phyloP scores from a whole-genome alignment of 2,113 vertebrate genomes.

The Saguinus midas region DNA sequence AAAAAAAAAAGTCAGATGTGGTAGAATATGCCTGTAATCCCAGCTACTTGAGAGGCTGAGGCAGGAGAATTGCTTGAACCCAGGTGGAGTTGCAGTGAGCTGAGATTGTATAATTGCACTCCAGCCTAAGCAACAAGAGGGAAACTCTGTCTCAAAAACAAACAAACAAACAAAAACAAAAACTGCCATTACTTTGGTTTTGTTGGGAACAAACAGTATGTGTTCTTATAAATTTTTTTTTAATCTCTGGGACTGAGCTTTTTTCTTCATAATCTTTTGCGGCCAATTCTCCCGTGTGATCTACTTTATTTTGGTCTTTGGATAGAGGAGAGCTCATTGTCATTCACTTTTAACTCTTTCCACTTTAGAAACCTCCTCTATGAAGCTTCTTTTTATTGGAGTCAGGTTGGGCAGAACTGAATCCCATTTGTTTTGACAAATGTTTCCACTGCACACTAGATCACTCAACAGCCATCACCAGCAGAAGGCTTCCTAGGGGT shows the following conservation, averaged over 20 bases:
- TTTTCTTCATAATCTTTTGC: neutral
- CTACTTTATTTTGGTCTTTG: neutral
- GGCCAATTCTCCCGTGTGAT: neutral
- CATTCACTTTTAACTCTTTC: conserved; percentile 15
- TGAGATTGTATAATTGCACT: too few species aligned
- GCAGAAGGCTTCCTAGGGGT: conserved; percentile 33
- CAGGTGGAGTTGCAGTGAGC: too few species aligned
- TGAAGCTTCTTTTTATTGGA: neutral
- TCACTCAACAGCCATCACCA: neutral
- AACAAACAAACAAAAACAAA: neutral
- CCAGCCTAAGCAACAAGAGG: too few species aligned
- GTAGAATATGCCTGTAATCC: too few species aligned
- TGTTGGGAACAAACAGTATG: neutral
- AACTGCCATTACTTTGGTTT: neutral
- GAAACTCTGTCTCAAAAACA: too few species aligned
- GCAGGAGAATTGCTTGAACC: too few species aligned
- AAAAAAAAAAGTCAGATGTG: too few species aligned
- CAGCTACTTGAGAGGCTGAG: too few species aligned
- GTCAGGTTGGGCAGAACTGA: neutral
- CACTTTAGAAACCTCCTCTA: conserved; percentile 16
- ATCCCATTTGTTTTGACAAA: neutral
- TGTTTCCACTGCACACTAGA: neutral
- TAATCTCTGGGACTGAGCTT: conserved; percentile 1
- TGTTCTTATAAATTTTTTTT: conserved; percentile 37
- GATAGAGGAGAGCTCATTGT: neutral